These are phyloP conservation scores for Bombus terrestris DNA, from an alignment of 1,140 invertebrate species.

Conservation along the genomic window DNA sequence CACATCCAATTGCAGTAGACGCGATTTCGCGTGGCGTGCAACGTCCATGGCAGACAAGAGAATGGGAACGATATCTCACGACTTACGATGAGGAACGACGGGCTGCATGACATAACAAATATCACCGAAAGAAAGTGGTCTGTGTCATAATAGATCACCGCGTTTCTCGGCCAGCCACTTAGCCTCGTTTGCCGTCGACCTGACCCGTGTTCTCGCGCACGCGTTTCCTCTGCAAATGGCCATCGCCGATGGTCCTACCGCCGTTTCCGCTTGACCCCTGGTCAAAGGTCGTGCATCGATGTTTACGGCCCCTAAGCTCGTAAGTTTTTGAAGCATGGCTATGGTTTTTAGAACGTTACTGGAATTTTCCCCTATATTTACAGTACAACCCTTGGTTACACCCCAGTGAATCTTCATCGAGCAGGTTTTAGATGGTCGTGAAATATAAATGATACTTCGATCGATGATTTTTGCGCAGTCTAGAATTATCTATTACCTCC, in stretches of 20 bases:
- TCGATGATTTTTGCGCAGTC: background rate
- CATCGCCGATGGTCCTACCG: background rate
- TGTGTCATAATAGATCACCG: slow-evolving; percentile 40
- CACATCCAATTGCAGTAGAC: background rate
- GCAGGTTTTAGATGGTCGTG: background rate
- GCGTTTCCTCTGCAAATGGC: slow-evolving; percentile 45
- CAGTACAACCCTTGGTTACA: background rate
- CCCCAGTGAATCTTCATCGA: slow-evolving; percentile 2
- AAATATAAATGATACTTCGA: background rate
- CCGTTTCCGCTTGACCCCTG: slow-evolving; percentile 54
- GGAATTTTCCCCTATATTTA: slow-evolving; percentile 50
- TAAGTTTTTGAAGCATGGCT: slow-evolving; percentile 63
- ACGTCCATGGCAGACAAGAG: background rate
- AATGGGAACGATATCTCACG: background rate
- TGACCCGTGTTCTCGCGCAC: background rate
- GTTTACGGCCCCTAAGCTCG: slow-evolving; percentile 52
- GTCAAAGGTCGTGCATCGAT: slow-evolving; percentile 53
- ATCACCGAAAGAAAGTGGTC: background rate
- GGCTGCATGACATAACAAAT: background rate
- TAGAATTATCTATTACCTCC: no score
- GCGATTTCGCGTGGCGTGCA: background rate
- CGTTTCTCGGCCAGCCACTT: slow-evolving; percentile 11
- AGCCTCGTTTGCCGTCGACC: background rate
- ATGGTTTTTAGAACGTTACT: slow-evolving; percentile 17
- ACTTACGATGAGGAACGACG: background rate